phyloP scores from a whole-genome alignment of 1,140 invertebrate genomes.

The Ridgeia piscesae region DNA sequence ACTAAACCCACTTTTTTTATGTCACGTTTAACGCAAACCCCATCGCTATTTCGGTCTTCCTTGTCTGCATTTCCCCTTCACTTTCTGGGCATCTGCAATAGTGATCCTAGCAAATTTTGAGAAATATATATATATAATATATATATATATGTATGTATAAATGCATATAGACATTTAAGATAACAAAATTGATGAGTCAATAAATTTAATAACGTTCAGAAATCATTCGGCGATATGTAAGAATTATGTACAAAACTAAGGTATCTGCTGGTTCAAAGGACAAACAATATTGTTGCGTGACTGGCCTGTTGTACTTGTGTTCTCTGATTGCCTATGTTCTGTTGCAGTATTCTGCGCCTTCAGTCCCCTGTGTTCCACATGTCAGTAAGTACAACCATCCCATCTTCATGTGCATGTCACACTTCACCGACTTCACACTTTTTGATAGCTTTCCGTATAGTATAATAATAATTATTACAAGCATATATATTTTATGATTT shows the following conservation, averaged over 20 bases:
- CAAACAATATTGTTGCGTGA: background rate
- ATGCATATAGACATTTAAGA: no score
- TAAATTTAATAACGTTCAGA: no score
- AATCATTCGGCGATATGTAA: background rate
- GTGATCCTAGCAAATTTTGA: no score
- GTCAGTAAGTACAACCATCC: constrained; percentile 76
- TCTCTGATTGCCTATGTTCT: constrained; percentile 45
- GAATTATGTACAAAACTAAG: background rate
- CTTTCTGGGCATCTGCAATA: no score
- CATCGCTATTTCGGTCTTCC: no score
- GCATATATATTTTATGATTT: no score
- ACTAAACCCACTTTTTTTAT: no score
- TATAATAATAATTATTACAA: background rate
- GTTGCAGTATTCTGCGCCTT: constrained; percentile 86
- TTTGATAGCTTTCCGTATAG: background rate
- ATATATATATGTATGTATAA: no score
- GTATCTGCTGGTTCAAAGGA: background rate
- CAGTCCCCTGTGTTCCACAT: constrained; percentile 96
- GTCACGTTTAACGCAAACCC: no score
- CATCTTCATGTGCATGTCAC: background rate
- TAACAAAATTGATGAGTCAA: no score
- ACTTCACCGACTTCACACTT: background rate
- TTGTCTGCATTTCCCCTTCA: no score
- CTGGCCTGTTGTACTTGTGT: background rate
- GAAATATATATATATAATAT: no score